phyloP scores from a whole-genome alignment of 1,140 invertebrate species.

The Drosophila rhopaloa region DNA sequence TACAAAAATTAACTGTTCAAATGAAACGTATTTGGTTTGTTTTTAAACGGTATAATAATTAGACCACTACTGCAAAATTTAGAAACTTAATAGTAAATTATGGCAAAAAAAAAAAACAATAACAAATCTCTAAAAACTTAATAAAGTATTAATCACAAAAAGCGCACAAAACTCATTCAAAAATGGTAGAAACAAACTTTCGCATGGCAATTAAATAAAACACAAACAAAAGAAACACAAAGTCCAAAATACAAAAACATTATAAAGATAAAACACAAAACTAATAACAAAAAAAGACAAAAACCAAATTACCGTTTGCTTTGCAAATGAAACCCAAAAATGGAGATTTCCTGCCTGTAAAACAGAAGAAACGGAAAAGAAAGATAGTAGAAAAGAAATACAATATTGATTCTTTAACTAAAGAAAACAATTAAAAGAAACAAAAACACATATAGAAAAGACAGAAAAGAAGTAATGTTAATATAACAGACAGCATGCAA shows the following conservation, averaged over 20 bases:
- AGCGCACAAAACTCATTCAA: conserved; percentile 10
- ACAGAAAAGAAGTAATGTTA: neutral
- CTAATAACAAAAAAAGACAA: conserved; percentile 36
- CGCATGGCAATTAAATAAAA: conserved; percentile 49
- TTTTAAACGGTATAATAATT: too few relatives aligned
- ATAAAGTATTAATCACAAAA: conserved; percentile 18
- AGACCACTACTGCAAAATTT: too few relatives aligned
- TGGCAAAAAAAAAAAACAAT: conserved; percentile 6
- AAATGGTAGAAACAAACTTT: conserved; percentile 23
- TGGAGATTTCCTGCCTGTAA: conserved; percentile 84
- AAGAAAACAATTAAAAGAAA: conserved; percentile 30
- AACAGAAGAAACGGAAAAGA: conserved; percentile 68
- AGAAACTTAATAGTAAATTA: neutral
- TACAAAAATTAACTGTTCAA: too few relatives aligned
- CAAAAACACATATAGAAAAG: conserved; percentile 8
- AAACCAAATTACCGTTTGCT: conserved; percentile 82
- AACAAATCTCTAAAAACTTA: neutral
- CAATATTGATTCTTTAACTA: conserved; percentile 42
- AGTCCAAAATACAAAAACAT: conserved; percentile 25
- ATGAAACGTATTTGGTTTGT: too few relatives aligned
- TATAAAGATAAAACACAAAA: conserved; percentile 26
- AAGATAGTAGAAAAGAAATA: conserved; percentile 70
- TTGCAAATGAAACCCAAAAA: conserved; percentile 85
- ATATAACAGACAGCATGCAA: conserved; percentile 11
- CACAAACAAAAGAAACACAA: conserved; percentile 19